Evolutionary conservation across 2,113 vertebrate species (phyloP).

Genomic region (Pterocles orientalis): DNA sequence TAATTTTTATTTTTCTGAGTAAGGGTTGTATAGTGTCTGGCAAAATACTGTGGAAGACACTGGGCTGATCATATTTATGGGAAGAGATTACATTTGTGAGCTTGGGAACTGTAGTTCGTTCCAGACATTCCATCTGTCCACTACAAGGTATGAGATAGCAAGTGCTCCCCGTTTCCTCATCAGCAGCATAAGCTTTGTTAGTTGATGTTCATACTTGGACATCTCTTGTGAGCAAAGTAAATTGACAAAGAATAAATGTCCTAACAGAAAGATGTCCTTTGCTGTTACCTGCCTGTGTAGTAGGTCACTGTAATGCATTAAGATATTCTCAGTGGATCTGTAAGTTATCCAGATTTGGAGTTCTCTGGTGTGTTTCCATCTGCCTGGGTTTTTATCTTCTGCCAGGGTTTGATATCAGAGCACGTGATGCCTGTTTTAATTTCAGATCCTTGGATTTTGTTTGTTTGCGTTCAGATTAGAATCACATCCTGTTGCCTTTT

Average conservation of each 20-base stretch:
- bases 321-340: neutral
- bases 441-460: neutral
- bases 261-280: neutral
- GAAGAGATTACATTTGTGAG: neutral
- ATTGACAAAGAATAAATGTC: neutral
- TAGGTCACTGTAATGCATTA: neutral
- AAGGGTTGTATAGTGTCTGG: neutral
- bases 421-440: neutral
- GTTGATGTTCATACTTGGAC: neutral
- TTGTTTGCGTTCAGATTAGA: constrained; percentile 47
- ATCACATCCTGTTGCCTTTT: constrained; percentile 43
- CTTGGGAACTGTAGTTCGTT: neutral
- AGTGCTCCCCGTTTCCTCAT: neutral
- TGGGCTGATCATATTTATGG: neutral
- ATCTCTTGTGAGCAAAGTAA: neutral
- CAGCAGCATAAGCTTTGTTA: neutral
- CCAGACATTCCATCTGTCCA: neutral
- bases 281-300: neutral
- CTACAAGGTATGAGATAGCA: neutral
- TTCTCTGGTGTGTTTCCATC: neutral
- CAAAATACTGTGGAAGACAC: neutral
- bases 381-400: constrained; percentile 22
- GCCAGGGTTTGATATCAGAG: neutral
- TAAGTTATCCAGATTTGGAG: neutral
- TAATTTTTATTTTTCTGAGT: constrained; percentile 68